Percentiles rank a stretch among this genome's conserved stretches.
These are phyloP conservation scores for Drosophila falleni DNA, from an alignment of 2,888 invertebrate genomes.

Conservation along the genomic window DNA sequence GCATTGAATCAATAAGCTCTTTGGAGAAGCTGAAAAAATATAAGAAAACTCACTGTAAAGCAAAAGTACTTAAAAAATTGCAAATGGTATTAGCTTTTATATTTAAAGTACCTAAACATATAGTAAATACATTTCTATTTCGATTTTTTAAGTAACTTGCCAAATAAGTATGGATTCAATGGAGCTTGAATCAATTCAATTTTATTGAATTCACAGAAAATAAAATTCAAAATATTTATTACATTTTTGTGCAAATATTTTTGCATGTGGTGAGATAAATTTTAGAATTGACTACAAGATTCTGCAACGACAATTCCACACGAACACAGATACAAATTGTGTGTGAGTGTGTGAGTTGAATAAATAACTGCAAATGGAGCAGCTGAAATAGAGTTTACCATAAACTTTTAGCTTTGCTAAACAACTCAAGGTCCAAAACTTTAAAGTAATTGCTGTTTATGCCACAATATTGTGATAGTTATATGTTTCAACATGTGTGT, in stretches of 20 bases:
- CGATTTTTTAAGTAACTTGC: slow-evolving; percentile 2
- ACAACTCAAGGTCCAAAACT: slow-evolving; percentile 57
- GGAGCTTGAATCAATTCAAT: slow-evolving; percentile 6
- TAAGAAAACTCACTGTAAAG: not conserved
- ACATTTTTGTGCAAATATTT: slow-evolving; percentile 26
- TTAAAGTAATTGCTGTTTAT: slow-evolving; percentile 76
- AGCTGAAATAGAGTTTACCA: slow-evolving; percentile 58
- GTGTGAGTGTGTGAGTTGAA: slow-evolving; percentile 13
- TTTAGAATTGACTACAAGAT: slow-evolving; percentile 7
- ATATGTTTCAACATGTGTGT: slow-evolving; percentile 5
- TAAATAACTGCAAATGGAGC: slow-evolving; percentile 64
- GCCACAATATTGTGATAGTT: slow-evolving; percentile 60
- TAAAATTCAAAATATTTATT: slow-evolving; percentile 17
- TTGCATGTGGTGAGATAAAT: slow-evolving; percentile 18
- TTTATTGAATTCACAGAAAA: slow-evolving; percentile 1
- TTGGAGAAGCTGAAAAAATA: not conserved
- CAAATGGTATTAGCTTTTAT: slow-evolving; percentile 1
- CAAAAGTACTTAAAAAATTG: not conserved
- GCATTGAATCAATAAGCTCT: slow-evolving; percentile 6
- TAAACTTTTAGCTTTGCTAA: slow-evolving; percentile 58
- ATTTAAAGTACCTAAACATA: not conserved
- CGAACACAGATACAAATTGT: slow-evolving; percentile 1
- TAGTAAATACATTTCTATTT: not conserved
- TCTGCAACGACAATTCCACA: not conserved
- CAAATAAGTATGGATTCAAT: not conserved